phyloP scores from a whole-genome alignment of 2,113 vertebrate species.

The Oryzias woworae region DNA sequence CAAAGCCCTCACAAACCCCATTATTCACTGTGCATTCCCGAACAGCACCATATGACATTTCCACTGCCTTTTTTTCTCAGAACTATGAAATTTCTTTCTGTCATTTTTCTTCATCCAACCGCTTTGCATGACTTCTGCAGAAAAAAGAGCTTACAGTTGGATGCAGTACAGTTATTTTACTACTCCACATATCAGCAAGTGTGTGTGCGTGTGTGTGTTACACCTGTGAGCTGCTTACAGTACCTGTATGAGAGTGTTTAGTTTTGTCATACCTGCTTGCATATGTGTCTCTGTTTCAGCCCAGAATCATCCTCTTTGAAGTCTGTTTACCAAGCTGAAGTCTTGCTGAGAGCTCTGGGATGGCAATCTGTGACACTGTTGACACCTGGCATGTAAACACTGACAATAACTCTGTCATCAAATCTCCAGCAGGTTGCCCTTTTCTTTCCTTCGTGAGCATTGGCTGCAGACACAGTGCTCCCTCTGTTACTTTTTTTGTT shows the following conservation, averaged over 20 bases:
- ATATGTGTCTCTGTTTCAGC: conserved; percentile 35
- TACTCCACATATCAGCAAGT: conserved; percentile 9
- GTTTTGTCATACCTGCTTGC: conserved; percentile 11
- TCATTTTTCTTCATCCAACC: conserved; percentile 25
- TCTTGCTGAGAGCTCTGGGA: conserved; percentile 75
- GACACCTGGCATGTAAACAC: conserved; percentile 81
- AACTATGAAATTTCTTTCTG: conserved; percentile 27
- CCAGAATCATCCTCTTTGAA: conserved; percentile 71
- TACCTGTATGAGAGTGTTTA: neutral
- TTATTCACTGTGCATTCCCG: neutral
- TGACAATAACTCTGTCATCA: conserved; percentile 68
- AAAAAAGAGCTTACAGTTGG: neutral
- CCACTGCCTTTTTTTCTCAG: conserved; percentile 36
- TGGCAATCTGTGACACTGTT: conserved; percentile 80
- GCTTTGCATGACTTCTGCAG: neutral
- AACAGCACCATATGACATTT: conserved; percentile 36
- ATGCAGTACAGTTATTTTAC: neutral
- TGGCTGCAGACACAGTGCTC: conserved; percentile 50
- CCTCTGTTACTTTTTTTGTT: conserved; percentile 29
- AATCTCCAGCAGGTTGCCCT: conserved; percentile 72
- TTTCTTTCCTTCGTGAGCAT: conserved; percentile 69
- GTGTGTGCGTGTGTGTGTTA: neutral
- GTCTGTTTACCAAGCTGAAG: conserved; percentile 73
- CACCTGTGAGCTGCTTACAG: conserved; percentile 2
- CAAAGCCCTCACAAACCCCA: conserved; percentile 13